Evolutionary conservation across 2,888 invertebrate species (phyloP).

Genomic region (Abrostola tripartita): DNA sequence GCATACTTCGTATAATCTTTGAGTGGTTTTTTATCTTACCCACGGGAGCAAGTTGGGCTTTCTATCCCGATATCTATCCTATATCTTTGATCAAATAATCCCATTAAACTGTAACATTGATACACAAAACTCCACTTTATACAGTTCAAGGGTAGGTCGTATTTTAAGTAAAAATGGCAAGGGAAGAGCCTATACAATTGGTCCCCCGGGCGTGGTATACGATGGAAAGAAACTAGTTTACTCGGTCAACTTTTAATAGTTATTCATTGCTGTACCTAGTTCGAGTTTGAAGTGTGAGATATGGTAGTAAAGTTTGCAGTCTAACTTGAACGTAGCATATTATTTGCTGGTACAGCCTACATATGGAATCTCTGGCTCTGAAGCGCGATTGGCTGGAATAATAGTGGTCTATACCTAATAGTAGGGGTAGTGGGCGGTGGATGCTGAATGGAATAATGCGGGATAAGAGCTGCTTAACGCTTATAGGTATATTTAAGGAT

Average conservation of each 20-base stretch:
- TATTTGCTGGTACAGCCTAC: background rate
- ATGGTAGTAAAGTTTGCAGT: background rate
- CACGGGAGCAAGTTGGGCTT: background rate
- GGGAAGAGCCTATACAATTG: conserved; percentile 12
- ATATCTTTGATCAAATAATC: conserved; percentile 2
- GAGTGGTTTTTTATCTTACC: background rate
- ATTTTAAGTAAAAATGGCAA: conserved; percentile 10
- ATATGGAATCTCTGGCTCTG: background rate
- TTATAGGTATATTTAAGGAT: too few relatives aligned
- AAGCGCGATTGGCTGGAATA: too few relatives aligned
- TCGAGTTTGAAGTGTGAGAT: conserved; percentile 11
- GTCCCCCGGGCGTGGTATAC: conserved; percentile 19
- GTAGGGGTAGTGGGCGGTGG: too few relatives aligned
- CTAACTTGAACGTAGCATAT: background rate
- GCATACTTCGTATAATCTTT: background rate
- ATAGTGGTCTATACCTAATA: too few relatives aligned
- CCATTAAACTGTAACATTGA: background rate
- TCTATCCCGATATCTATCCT: background rate
- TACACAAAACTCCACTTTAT: conserved; percentile 1
- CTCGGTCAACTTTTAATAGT: conserved; percentile 39
- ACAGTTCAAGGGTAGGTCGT: background rate
- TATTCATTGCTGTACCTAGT: conserved; percentile 6
- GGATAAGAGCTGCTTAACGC: too few relatives aligned
- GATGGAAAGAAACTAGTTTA: conserved; percentile 19
- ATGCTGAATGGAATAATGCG: too few relatives aligned